Conservation (phyloP, 2,113 vertebrate genomes). For the Sylvicapra grimmia region DNA sequence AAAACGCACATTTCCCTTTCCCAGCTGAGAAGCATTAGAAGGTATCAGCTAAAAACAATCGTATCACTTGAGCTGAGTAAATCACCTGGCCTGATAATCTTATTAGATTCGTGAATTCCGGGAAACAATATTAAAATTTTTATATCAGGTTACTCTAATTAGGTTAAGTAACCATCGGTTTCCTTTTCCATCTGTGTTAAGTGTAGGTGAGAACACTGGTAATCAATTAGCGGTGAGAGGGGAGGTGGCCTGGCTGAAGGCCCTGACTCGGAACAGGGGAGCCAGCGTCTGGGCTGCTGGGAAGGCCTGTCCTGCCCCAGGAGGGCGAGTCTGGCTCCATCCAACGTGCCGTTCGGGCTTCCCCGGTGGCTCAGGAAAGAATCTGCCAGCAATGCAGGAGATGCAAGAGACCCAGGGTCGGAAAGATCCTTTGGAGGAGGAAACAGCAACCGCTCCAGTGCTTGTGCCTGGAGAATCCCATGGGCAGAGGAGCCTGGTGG, state of each 20-base stretch:
- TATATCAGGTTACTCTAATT: constrained; percentile 43
- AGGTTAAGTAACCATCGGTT: constrained; percentile 40
- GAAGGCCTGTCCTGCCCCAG: not conserved
- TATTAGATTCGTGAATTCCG: not conserved
- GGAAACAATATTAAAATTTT: constrained; percentile 31
- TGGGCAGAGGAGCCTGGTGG: not conserved
- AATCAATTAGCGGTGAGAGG: not conserved
- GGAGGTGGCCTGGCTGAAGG: not conserved
- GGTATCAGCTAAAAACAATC: not conserved
- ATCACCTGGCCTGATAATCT: constrained; percentile 29
- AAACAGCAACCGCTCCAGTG: not conserved
- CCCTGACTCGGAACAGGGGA: not conserved
- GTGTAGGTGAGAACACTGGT: constrained; percentile 28
- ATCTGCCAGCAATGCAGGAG: not conserved
- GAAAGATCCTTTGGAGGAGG: not conserved
- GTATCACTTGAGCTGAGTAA: not conserved
- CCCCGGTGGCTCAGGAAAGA: not conserved
- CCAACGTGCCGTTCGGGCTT: not conserved
- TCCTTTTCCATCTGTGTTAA: constrained; percentile 12
- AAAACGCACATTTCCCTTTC: not conserved
- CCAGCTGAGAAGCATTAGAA: not conserved
- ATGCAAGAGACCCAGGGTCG: rapidly evolving
- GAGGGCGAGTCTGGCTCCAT: not conserved
- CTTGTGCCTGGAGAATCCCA: not conserved
- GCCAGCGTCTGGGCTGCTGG: not conserved